Evolutionary conservation across 2,888 invertebrate genomes (phyloP).

Genomic region (Zygaena filipendulae): DNA sequence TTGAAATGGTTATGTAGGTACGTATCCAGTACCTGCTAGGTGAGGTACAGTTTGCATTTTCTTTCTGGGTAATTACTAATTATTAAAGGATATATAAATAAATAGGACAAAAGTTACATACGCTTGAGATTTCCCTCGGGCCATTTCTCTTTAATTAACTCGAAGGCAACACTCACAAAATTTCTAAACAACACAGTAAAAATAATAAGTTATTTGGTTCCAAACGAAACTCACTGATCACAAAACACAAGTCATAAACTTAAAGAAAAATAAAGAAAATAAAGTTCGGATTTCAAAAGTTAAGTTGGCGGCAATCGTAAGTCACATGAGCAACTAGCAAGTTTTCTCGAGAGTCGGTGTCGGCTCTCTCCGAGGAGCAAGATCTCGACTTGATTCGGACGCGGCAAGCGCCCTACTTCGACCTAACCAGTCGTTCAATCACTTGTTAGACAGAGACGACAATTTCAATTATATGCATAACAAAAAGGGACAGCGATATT

Average conservation of each 20-base stretch:
- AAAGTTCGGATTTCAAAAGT: constrained; percentile 29
- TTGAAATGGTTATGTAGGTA: too few relatives aligned
- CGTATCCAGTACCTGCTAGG: too few relatives aligned
- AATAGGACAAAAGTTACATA: constrained; percentile 33
- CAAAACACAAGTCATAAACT: constrained; percentile 27
- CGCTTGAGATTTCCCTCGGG: constrained; percentile 45
- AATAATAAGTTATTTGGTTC: too few relatives aligned
- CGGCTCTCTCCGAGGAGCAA: constrained; percentile 42
- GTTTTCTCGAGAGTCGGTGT: constrained; percentile 57
- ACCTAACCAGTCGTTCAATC: constrained; percentile 43
- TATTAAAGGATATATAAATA: too few relatives aligned
- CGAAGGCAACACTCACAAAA: constrained; percentile 23
- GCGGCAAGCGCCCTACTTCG: constrained; percentile 60
- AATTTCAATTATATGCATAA: constrained; percentile 9
- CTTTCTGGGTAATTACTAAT: too few relatives aligned
- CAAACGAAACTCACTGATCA: too few relatives aligned
- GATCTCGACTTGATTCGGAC: constrained; percentile 55
- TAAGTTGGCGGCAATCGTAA: constrained; percentile 49
- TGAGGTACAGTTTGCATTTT: too few relatives aligned
- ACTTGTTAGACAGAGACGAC: constrained; percentile 46
- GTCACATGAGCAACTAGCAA: constrained; percentile 60
- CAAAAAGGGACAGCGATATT: too few relatives aligned
- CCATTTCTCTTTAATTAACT: constrained; percentile 32
- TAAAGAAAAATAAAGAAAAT: constrained; percentile 28
- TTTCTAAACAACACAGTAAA: constrained; percentile 23